Percentiles rank a stretch among this genome's conserved stretches.
Evolutionary conservation across 1,140 invertebrate genomes (phyloP).

Genomic region (Nasonia longicornis): DNA sequence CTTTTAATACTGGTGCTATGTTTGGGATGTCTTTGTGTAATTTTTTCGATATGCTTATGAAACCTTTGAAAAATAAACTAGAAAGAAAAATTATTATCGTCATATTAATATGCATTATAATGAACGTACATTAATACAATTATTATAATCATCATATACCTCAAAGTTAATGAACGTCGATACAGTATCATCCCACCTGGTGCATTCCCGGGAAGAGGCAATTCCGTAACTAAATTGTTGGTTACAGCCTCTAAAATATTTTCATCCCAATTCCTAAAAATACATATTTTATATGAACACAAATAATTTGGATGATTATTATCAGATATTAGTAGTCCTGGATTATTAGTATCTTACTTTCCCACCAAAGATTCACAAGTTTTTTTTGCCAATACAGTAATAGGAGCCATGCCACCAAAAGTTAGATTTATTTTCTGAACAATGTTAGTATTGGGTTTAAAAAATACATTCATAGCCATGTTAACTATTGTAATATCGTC

Average conservation of each 20-base stretch:
- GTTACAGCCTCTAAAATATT: conserved; percentile 76
- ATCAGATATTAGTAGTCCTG: background rate
- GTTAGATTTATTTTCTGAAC: conserved; percentile 78
- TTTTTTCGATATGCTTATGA: conserved; percentile 76
- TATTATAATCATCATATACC: conserved; percentile 49
- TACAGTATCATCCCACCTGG: conserved; percentile 94
- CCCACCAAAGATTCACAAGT: conserved; percentile 77
- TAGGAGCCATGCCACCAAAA: conserved; percentile 93
- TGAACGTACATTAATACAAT: background rate
- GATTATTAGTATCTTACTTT: conserved; percentile 63
- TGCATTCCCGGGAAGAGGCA: conserved; percentile 81
- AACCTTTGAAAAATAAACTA: conserved; percentile 93
- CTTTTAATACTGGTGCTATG: conserved; percentile 55
- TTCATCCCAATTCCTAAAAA: conserved; percentile 78
- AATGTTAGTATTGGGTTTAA: conserved; percentile 69
- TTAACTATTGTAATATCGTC: conserved; percentile 97
- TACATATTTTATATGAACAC: conserved; percentile 16
- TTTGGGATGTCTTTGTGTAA: conserved; percentile 68
- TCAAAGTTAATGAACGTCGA: conserved; percentile 82
- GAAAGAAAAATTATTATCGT: conserved; percentile 40
- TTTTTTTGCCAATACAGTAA: conserved; percentile 81
- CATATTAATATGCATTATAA: background rate
- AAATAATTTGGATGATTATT: conserved; percentile 36
- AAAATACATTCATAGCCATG: conserved; percentile 79
- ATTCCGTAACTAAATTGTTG: conserved; percentile 77